Base-by-base conservation (phyloP, 2,888 invertebrate species). In the Molanna angustata region DNA sequence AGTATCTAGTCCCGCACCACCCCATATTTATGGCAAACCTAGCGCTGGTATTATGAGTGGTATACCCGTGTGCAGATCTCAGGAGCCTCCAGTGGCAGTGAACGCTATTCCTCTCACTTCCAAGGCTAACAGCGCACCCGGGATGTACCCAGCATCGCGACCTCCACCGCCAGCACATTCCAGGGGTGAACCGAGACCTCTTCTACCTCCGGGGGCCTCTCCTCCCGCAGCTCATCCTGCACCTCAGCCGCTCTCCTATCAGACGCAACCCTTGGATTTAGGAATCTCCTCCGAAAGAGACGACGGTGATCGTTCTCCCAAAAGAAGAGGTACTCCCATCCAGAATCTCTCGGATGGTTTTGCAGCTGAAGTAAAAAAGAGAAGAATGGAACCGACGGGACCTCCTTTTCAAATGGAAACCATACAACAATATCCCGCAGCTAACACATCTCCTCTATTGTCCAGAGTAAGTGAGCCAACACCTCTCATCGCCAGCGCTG, bases 211-310 rank as follows among this genome's bases (percentile, higher is more conserved):
- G 71, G 39, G 71, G 70, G 45, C 69, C 66, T 52, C 68, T 67
- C 22, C 67, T 59, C 59, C 66, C 64, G 60, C 72, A 64, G 63
- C 70, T 50, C 64, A 68, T 49, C 65, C 66, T 41, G 64, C 69
- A 13, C 64, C 73, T 39, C 67, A 75, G 49, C 73, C 79, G 1
- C 21, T 45, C 2, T 58, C 74, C 45, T 82, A 85, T 65, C 89
- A 90, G 70, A 86, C 86, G 52, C 88, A 89, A 65, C 90, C 90
- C 9, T 74, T 90, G 22, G 89, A 90, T 67, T 79, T 90, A 50
- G 89, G 89, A 31, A 80, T 87, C 21, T 69, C 79, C 46, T 78
- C 80, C 40, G 79, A 76, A 37, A 66, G 77, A 14, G 64, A 70
- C 20, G 61, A 64, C 3, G 61, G 61, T 14, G 61, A 61, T 22